Evolutionary conservation across 2,888 invertebrate species (phyloP).

Genomic region (Hyppa rectilinea): DNA sequence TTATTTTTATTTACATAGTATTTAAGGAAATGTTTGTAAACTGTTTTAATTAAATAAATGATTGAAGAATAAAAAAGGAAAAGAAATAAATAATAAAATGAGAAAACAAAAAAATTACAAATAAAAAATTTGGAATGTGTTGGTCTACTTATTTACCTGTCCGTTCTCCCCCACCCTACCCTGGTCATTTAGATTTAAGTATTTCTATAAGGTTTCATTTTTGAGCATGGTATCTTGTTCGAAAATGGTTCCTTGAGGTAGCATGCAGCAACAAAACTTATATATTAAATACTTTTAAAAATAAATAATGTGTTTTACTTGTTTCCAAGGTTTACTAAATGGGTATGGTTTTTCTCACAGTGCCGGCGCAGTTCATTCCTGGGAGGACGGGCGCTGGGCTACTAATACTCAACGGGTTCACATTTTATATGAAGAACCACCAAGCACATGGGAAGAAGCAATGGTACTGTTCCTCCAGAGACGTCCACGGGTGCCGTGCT

Average conservation of each 20-base stretch:
- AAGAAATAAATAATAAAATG: background rate
- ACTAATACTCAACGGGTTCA: conserved; percentile 86
- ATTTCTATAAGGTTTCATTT: background rate
- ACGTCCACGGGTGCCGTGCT: conserved; percentile 86
- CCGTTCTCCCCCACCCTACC: conserved; percentile 65
- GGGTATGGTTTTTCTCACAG: conserved; percentile 80
- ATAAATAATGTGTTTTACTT: conserved; percentile 66
- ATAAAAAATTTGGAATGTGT: conserved; percentile 72
- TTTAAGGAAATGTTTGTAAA: conserved; percentile 61
- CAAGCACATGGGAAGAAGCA: conserved; percentile 88
- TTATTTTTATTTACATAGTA: conserved; percentile 50
- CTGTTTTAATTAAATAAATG: conserved; percentile 56
- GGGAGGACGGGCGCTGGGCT: conserved; percentile 86
- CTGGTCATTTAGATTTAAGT: conserved; percentile 23
- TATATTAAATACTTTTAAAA: conserved; percentile 46
- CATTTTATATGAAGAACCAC: conserved; percentile 89
- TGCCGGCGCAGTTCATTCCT: conserved; percentile 87
- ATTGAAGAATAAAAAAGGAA: conserved; percentile 10
- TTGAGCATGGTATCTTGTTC: conserved; percentile 63
- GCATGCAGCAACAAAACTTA: conserved; percentile 52
- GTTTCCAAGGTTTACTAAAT: conserved; percentile 61
- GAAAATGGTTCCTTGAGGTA: conserved; percentile 54
- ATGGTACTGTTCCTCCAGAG: conserved; percentile 88
- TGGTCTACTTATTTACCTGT: conserved; percentile 79
- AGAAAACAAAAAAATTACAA: conserved; percentile 38